Percentiles rank a stretch among this genome's conserved stretches.
These are phyloP conservation scores for Petrosia ficiformis DNA, from an alignment of 37 sponge, comb jelly and placozoan genomes.

Conservation along the genomic window DNA sequence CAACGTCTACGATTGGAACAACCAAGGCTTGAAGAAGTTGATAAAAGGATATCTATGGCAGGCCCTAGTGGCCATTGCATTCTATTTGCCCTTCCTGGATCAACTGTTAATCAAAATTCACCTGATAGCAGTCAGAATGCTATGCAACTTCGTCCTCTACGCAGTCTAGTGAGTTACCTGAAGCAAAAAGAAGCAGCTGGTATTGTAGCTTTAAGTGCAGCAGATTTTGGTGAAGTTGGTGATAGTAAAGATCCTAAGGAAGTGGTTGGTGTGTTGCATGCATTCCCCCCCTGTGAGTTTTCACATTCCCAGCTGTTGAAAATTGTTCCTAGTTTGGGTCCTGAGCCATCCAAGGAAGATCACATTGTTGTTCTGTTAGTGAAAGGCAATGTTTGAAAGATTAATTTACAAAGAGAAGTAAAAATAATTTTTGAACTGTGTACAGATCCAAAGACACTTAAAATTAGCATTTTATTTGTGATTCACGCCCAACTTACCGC, in stretches of 20 bases:
- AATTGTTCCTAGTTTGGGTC: constrained; percentile 70
- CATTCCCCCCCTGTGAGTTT: constrained; percentile 95
- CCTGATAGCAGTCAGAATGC: not conserved
- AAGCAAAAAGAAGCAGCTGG: constrained; percentile 96
- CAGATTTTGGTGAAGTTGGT: not conserved
- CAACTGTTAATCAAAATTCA: constrained; percentile 39
- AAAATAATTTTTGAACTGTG: no score
- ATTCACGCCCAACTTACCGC: no score
- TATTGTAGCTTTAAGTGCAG: constrained; percentile 73
- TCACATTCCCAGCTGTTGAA: constrained; percentile 76
- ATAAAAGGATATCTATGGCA: constrained; percentile 81
- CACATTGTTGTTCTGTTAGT: constrained; percentile 92
- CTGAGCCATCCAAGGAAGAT: constrained; percentile 86
- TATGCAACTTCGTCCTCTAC: constrained; percentile 75
- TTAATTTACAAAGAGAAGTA: not conserved
- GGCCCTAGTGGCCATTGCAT: constrained; percentile 87
- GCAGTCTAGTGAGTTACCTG: constrained; percentile 88
- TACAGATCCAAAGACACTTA: no score
- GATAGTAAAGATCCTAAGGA: constrained; percentile 30
- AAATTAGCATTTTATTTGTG: no score
- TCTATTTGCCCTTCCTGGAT: constrained; percentile 79
- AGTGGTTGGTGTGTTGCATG: constrained; percentile 86
- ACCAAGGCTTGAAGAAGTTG: constrained; percentile 90
- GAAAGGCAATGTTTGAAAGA: constrained; percentile 71
- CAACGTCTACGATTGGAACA: constrained; percentile 94